Evolutionary conservation across 2,888 invertebrate genomes (phyloP).

Genomic region (Orchesella flavescens): DNA sequence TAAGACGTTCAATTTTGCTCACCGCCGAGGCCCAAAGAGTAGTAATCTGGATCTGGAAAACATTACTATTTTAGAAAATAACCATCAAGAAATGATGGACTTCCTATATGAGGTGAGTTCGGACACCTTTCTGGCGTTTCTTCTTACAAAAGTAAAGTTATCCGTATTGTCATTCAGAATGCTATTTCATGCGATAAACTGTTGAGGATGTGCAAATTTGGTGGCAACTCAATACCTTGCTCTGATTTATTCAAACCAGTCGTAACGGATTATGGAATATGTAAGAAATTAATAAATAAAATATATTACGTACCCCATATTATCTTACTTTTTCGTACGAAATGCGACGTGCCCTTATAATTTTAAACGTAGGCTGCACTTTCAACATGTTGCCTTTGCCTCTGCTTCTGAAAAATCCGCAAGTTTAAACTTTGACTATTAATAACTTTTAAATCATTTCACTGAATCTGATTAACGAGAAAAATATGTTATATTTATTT

Average conservation of each 20-base stretch:
- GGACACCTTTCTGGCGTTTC: constrained; percentile 32
- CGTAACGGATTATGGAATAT: constrained; percentile 57
- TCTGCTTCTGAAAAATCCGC: constrained; percentile 49
- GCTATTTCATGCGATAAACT: constrained; percentile 40
- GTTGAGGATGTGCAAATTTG: constrained; percentile 35
- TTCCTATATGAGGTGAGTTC: constrained; percentile 55
- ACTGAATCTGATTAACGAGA: no score
- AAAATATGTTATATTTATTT: no score
- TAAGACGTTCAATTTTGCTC: constrained; percentile 56
- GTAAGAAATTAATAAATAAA: constrained; percentile 3
- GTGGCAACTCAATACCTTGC: constrained; percentile 18
- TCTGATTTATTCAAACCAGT: constrained; percentile 42
- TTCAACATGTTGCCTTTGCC: constrained; percentile 84
- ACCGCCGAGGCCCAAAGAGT: no score
- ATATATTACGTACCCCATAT: background rate
- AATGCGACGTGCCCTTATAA: background rate
- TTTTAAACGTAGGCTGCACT: constrained; percentile 77
- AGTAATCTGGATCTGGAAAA: background rate
- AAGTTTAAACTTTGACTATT: background rate
- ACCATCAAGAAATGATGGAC: constrained; percentile 47
- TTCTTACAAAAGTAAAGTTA: background rate
- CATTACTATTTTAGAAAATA: constrained; percentile 25
- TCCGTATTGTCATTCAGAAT: background rate
- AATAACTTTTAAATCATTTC: no score
- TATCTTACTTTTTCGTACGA: no score